Evolutionary conservation across 2,888 invertebrate species (phyloP).

Genomic region (Cheilosia pagana): DNA sequence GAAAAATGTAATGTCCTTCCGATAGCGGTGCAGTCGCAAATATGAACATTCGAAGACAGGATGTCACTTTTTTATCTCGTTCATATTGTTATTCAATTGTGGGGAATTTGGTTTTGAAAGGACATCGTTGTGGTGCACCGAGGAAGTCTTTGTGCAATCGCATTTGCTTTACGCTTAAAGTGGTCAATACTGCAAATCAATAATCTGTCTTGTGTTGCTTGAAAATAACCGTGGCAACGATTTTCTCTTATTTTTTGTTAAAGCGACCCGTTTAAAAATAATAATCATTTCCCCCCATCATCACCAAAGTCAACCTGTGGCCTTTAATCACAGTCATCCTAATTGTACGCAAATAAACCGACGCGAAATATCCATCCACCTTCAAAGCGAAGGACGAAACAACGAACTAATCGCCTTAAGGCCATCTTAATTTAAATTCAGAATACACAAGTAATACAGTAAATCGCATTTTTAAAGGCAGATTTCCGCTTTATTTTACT

Average conservation of each 20-base stretch:
- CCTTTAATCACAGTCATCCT: neutral
- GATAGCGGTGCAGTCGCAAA: slow-evolving; percentile 4
- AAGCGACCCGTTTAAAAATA: neutral
- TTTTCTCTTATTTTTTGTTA: no score
- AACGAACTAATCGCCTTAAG: slow-evolving; percentile 27
- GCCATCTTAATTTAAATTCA: slow-evolving; percentile 33
- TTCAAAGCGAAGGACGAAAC: slow-evolving; percentile 5
- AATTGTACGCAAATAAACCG: slow-evolving; percentile 13
- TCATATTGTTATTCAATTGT: slow-evolving; percentile 26
- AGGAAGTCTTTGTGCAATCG: neutral
- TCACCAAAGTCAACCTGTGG: neutral
- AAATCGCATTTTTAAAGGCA: slow-evolving; percentile 12
- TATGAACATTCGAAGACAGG: slow-evolving; percentile 21
- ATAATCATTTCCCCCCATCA: neutral
- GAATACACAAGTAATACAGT: slow-evolving; percentile 1
- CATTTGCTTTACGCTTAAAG: no score
- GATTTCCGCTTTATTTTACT: neutral
- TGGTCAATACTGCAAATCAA: no score
- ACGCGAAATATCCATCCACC: neutral
- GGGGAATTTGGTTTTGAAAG: neutral
- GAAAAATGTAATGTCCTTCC: neutral
- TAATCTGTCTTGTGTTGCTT: no score
- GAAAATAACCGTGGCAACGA: no score
- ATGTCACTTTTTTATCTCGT: slow-evolving; percentile 22
- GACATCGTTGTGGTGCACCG: neutral